phyloP scores from a whole-genome alignment of 2,888 invertebrate genomes.

The Melikaiella ostensackeni region DNA sequence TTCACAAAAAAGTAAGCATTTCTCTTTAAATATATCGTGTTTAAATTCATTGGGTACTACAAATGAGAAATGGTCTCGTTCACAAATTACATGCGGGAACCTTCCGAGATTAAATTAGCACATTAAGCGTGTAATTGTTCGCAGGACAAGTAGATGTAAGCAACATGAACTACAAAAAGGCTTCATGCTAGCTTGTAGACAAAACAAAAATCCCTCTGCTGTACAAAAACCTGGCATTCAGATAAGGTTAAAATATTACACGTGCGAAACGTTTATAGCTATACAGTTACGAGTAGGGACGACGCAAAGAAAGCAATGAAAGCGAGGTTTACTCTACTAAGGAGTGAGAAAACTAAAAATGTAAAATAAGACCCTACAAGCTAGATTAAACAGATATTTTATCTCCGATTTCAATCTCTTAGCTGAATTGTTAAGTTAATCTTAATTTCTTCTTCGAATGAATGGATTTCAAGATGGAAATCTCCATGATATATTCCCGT shows the following conservation, averaged over 20 bases:
- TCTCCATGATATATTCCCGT: too few relatives aligned
- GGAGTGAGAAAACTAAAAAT: constrained; percentile 5
- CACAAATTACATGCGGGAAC: constrained; percentile 3
- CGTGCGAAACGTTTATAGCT: constrained; percentile 7
- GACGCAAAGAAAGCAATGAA: constrained; percentile 19
- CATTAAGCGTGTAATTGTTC: constrained; percentile 8
- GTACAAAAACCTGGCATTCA: constrained; percentile 2
- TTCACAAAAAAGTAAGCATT: neutral
- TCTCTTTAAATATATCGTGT: neutral
- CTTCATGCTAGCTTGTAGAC: neutral
- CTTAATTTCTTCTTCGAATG: neutral
- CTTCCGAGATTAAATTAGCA: neutral
- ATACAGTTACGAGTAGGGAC: constrained; percentile 9
- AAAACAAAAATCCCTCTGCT: constrained; percentile 7
- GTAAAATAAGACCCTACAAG: neutral
- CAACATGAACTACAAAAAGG: neutral
- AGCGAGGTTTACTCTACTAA: neutral
- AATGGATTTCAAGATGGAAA: neutral
- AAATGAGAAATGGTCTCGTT: neutral
- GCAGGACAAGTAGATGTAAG: neutral
- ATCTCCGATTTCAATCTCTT: neutral
- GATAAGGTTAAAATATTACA: constrained; percentile 32
- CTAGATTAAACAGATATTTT: constrained; percentile 6
- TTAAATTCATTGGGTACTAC: constrained; percentile 3
- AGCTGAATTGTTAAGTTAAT: neutral